Evolutionary conservation across 2,113 vertebrate genomes (phyloP).

Genomic region (Meleagris gallopavo): DNA sequence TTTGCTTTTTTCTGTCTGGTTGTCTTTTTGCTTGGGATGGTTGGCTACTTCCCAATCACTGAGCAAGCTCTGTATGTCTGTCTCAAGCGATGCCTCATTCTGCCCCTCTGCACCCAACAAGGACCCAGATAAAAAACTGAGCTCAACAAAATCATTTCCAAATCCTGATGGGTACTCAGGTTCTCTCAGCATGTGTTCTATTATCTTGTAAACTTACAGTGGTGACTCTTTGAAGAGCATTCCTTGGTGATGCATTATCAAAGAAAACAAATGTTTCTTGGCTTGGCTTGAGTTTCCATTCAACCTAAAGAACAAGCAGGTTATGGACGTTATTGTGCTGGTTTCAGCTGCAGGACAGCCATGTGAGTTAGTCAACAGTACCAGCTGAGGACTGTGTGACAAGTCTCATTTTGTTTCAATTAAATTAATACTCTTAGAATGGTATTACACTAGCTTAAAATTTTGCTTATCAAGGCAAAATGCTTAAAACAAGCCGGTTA

Average conservation of each 20-base stretch:
- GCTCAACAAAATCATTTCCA: background rate
- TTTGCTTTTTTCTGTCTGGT: background rate
- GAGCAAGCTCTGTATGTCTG: background rate
- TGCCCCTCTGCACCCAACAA: background rate
- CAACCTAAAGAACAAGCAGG: background rate
- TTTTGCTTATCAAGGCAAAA: slow-evolving; percentile 56
- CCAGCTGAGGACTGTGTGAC: slow-evolving; percentile 3
- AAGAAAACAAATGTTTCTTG: background rate
- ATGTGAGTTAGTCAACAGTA: background rate
- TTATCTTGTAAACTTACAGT: background rate
- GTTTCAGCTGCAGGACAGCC: background rate
- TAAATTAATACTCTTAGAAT: slow-evolving; percentile 23
- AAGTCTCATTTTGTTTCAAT: slow-evolving; percentile 30
- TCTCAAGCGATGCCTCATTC: background rate
- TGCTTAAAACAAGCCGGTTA: slow-evolving; percentile 59
- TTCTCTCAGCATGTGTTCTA: background rate
- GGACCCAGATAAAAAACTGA: background rate
- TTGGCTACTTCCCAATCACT: background rate
- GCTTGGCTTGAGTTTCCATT: background rate
- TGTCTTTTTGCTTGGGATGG: background rate
- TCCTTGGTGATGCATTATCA: background rate
- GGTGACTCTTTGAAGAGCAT: background rate
- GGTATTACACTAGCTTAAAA: slow-evolving; percentile 44
- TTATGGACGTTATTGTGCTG: background rate
- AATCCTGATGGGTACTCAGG: background rate